Evolutionary conservation across 2,113 vertebrate genomes (phyloP).

Genomic region (Archocentrus centrarchus): DNA sequence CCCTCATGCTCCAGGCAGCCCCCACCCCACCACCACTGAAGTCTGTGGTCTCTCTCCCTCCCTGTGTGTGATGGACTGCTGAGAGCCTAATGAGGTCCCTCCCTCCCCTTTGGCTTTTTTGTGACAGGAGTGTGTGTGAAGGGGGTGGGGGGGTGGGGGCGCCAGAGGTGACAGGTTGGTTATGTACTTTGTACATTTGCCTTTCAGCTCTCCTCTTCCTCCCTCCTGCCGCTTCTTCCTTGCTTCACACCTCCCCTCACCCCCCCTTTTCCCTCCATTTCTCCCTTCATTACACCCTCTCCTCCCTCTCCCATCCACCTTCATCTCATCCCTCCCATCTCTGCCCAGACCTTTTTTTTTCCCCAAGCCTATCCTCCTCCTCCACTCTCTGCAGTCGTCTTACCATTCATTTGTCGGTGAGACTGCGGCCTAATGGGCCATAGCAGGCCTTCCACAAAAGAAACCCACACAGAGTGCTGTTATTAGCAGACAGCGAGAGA

Average conservation of each 20-base stretch:
- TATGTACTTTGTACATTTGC: slow-evolving; percentile 79
- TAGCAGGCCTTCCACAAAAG: slow-evolving; percentile 70
- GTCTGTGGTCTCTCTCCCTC: slow-evolving; percentile 34
- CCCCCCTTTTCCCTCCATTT: background rate
- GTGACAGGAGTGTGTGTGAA: slow-evolving; percentile 56
- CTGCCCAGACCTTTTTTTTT: background rate
- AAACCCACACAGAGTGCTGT: slow-evolving; percentile 65
- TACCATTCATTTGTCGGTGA: slow-evolving; percentile 71
- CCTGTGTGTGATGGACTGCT: slow-evolving; percentile 70
- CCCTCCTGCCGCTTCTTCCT: slow-evolving; percentile 29
- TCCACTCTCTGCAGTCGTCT: slow-evolving; percentile 72
- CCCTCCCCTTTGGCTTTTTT: slow-evolving; percentile 70
- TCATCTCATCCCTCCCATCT: slow-evolving; percentile 32
- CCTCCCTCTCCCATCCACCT: slow-evolving; percentile 9
- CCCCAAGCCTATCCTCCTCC: slow-evolving; percentile 11
- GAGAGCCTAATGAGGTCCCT: slow-evolving; percentile 75
- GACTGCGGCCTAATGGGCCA: slow-evolving; percentile 78
- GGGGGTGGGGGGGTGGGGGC: slow-evolving; percentile 23
- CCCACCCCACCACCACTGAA: slow-evolving; percentile 49
- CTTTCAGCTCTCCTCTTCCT: slow-evolving; percentile 63
- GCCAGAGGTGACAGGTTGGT: slow-evolving; percentile 76
- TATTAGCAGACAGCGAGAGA: slow-evolving; percentile 66
- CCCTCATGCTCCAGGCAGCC: slow-evolving; percentile 62
- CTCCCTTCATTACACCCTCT: slow-evolving; percentile 33
- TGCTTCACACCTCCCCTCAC: slow-evolving; percentile 34